Base-by-base conservation (phyloP, 2,797 vertebrate genomes). In the Bovichtus variegatus region DNA sequence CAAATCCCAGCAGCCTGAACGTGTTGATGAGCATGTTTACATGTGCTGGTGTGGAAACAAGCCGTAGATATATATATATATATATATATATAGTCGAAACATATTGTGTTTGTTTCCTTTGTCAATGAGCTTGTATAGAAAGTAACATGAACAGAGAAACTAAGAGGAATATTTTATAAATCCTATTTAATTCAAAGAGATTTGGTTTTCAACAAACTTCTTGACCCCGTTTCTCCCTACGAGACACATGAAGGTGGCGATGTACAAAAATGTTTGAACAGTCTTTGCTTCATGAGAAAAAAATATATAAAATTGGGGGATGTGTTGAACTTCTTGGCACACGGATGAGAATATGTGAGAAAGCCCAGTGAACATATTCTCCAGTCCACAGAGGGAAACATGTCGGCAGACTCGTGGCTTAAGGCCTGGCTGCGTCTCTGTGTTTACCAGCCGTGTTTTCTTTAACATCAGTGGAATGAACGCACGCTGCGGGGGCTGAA, bases 371-470 rank as follows among this genome's bases (percentile, higher is more conserved):
- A 82, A 81, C 62, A 53, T 80, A 40, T 76, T 82, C 59, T 54
- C 47, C 58, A 63, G 67, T 76, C 53, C 46, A 15, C 41, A 11
- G 51, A 51, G 12, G 53, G 65, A 80, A 82, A 73, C 23, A 72
- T 46, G 62, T 70, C 78, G 19, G 60, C 2, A 12, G 63, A 44
- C 21, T 61, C 34, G 1, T 66, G 77, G 21, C 71, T 68, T 1
- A 16, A 67, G 34, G 60, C 71, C 82, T 12, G n/a, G 70, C 40
- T 76, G 40, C 74, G 38, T 62, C 76, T 57, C 63, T 21, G 49
- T 88, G 78, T 89, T 90, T 91, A 88, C 77, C 83, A n/a, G 43
- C 3, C 40, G 15, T 59, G 72, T 91, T 91, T 87, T 85, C 75
- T 71, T 78, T 54, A 60, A 75, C 77, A 65, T 84, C 68, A 59